Percentiles rank a stretch among this genome's conserved stretches.
Conservation (phyloP, 2,888 invertebrate species). For the Napeogenes sylphis region DNA sequence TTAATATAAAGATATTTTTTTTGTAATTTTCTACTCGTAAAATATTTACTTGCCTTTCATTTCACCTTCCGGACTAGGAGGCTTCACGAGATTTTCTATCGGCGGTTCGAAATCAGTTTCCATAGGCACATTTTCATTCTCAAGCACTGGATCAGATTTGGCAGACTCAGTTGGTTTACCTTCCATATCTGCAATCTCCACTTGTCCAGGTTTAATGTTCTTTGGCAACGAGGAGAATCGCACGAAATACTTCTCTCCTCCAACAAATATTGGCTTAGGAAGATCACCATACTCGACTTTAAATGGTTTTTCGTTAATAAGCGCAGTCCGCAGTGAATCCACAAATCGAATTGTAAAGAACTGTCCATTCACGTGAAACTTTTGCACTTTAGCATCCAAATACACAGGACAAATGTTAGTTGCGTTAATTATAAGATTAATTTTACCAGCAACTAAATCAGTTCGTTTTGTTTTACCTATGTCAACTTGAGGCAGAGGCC, state of each 20-base stretch:
- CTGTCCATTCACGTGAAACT: conserved; percentile 84
- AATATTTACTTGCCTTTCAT: conserved; percentile 51
- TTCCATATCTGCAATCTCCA: conserved; percentile 85
- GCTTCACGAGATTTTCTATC: conserved; percentile 43
- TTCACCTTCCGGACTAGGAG: conserved; percentile 62
- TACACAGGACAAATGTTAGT: conserved; percentile 87
- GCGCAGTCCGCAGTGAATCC: conserved; percentile 85
- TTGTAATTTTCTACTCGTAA: background rate
- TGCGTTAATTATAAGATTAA: conserved; percentile 90
- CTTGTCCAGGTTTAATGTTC: conserved; percentile 83
- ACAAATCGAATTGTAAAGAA: conserved; percentile 88
- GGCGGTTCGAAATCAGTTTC: conserved; percentile 50
- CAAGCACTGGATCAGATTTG: conserved; percentile 3
- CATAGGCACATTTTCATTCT: conserved; percentile 38
- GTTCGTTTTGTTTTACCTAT: conserved; percentile 87
- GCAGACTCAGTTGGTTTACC: conserved; percentile 54
- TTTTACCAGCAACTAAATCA: conserved; percentile 90
- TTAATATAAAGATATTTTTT: too few relatives aligned
- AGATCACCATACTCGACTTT: conserved; percentile 90
- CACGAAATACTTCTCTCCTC: conserved; percentile 87
- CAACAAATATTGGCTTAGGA: conserved; percentile 86
- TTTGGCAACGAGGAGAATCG: conserved; percentile 88
- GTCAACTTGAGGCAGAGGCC: conserved; percentile 95
- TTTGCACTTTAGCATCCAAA: conserved; percentile 89
- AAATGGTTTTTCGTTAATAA: conserved; percentile 87